Evolutionary conservation across 2,113 vertebrate genomes (phyloP).

Genomic region (Microcebus ravelobensis): DNA sequence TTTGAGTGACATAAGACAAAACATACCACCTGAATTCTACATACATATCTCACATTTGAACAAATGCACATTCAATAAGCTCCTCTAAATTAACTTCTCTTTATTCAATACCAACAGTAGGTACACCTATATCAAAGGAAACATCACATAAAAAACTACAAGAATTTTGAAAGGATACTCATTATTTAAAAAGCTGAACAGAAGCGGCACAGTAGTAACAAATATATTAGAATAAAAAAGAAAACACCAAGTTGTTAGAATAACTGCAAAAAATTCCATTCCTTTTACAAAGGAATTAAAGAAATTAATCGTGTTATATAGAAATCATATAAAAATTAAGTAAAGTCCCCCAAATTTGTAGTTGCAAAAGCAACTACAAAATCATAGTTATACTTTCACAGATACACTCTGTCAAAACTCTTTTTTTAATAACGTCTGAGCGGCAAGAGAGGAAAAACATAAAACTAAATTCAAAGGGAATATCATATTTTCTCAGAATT

Average conservation of each 20-base stretch:
- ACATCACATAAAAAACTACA: not conserved
- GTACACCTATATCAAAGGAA: not conserved
- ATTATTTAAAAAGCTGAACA: not conserved
- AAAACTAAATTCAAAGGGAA: constrained; percentile 38
- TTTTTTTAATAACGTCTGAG: not conserved
- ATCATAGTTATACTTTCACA: not conserved
- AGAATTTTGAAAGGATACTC: not conserved
- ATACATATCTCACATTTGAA: not conserved
- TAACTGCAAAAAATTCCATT: not conserved
- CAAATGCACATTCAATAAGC: not conserved
- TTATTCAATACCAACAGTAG: not conserved
- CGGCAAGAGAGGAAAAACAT: not conserved
- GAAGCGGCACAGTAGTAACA: not conserved
- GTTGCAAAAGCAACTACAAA: not conserved
- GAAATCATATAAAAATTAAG: not conserved
- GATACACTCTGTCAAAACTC: not conserved
- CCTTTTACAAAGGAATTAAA: not conserved
- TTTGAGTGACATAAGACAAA: not conserved
- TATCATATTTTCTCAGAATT: not conserved
- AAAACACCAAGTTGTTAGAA: not conserved
- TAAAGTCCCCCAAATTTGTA: not conserved
- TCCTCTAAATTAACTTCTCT: not conserved
- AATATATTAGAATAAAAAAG: not conserved
- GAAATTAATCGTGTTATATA: not conserved
- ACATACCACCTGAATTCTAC: not conserved